Evolutionary conservation across 2,113 vertebrate genomes (phyloP).

Genomic region (Bubo bubo): DNA sequence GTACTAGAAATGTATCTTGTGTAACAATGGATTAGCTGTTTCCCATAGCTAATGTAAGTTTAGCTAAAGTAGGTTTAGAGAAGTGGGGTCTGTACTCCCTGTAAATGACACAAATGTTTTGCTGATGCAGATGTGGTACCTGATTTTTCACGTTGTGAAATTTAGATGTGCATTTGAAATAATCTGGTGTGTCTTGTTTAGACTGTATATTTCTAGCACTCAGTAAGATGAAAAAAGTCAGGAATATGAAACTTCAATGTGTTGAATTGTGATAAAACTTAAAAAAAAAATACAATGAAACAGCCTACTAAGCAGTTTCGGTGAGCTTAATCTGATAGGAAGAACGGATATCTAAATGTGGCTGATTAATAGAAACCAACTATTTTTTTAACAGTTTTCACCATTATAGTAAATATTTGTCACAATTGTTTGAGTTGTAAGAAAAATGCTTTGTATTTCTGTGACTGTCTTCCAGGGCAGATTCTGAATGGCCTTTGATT

Average conservation of each 20-base stretch:
- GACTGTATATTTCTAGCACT: not conserved
- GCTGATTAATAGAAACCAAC: conserved; percentile 15
- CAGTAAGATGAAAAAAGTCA: not conserved
- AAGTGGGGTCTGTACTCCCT: fast-evolving
- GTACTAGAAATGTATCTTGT: not conserved
- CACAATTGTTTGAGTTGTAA: not conserved
- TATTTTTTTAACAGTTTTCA: not conserved
- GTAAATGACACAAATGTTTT: not conserved
- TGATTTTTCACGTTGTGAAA: not conserved
- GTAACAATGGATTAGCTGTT: not conserved
- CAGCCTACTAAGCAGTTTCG: not conserved
- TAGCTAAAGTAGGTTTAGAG: not conserved
- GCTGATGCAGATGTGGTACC: not conserved
- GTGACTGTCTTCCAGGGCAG: not conserved
- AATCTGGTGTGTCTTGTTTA: not conserved
- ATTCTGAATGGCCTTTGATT: conserved; percentile 34
- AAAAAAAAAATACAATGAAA: not conserved
- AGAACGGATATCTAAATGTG: not conserved
- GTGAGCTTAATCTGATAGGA: not conserved
- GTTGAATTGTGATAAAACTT: not conserved
- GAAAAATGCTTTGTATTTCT: conserved; percentile 23
- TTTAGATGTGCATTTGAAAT: too few species aligned
- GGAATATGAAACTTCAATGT: not conserved
- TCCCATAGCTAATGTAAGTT: not conserved
- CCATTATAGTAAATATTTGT: conserved; percentile 32